phyloP scores from a whole-genome alignment of 2,888 invertebrate genomes.

The Stramonita haemastoma region DNA sequence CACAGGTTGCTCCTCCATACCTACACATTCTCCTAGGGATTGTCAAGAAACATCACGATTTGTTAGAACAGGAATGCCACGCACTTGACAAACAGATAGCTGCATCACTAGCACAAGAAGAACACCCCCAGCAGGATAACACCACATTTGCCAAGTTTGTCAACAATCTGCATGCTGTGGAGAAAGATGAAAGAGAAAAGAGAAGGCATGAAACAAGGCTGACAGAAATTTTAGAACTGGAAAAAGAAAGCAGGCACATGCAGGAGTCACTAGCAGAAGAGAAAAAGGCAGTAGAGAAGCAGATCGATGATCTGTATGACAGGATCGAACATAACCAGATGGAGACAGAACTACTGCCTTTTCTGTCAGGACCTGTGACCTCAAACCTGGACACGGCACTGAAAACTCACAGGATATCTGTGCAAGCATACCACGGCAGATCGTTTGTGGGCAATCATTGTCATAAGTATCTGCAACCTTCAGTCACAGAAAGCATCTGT shows the following conservation, averaged over 20 bases:
- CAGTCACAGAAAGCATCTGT: background rate
- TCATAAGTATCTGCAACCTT: conserved; percentile 3
- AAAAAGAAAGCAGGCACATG: background rate
- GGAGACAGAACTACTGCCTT: background rate
- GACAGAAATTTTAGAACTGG: background rate
- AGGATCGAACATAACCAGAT: background rate
- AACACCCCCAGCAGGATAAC: background rate
- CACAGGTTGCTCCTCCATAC: conserved; percentile 19
- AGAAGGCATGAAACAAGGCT: background rate
- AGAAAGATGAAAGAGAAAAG: background rate
- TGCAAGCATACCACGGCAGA: conserved; percentile 20
- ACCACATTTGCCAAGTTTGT: background rate
- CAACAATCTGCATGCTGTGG: background rate
- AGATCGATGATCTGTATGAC: background rate
- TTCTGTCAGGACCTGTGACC: conserved; percentile 1
- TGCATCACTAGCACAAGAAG: background rate
- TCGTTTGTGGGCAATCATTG: conserved; percentile 22
- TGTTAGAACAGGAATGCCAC: conserved; percentile 19
- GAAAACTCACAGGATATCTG: background rate
- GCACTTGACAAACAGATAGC: background rate
- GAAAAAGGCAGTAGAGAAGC: background rate
- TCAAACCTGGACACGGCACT: conserved; percentile 18
- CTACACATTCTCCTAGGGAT: conserved; percentile 36
- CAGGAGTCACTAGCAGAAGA: background rate
- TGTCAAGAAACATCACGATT: conserved; percentile 28